Base-by-base conservation (phyloP, 2,797 vertebrate genomes). In the Enteromius paludinosus region DNA sequence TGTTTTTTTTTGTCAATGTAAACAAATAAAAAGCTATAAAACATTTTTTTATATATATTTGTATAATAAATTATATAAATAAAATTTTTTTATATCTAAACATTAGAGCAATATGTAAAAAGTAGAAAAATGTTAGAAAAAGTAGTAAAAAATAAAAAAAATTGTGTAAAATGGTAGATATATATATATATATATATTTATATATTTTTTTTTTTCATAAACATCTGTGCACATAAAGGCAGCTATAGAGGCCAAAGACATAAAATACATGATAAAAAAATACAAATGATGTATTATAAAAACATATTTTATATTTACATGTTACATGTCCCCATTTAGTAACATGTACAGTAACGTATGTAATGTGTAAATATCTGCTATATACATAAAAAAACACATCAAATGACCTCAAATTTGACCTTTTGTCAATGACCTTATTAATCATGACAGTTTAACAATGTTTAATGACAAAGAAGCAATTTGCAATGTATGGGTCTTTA, bases 351-450 rank as follows among this genome's bases (percentile, higher is more conserved):
- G 49, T 54, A n/a, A n/a, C 8, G 1, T 20, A 9, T 20, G 7
- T 20, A 52, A 52, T 0, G 0, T 28, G 8, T 47, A 8, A 71
- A 47, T 18, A 28, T 10, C 30, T 30, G 14, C 68, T 70, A 47
- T 47, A 41, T 38, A 43, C 65, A 28, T 18, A 23, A 41, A 17
- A 47, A 47, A 30, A 43, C 10, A 20, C n/a, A 11, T 49, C 9
- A 49, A 47, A 70, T 47, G 1, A 70, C 68, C 17, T 33, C 17
- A 72, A 7, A 35, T 25, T 41, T 17, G n/a, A 17, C 4, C 20
- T 68, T 68, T 68, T 65, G 30, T 65, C 64, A 65, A 20, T 65
- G 64, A 41, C 30, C 52, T 59, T 11, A 35, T 41, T 5, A 74
- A 74, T 28, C 25, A 33, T 38, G 49, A 35, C 20, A n/a, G 35